Evolutionary conservation across 1,140 invertebrate genomes (phyloP).

Genomic region (Philopotamus ludificatus): DNA sequence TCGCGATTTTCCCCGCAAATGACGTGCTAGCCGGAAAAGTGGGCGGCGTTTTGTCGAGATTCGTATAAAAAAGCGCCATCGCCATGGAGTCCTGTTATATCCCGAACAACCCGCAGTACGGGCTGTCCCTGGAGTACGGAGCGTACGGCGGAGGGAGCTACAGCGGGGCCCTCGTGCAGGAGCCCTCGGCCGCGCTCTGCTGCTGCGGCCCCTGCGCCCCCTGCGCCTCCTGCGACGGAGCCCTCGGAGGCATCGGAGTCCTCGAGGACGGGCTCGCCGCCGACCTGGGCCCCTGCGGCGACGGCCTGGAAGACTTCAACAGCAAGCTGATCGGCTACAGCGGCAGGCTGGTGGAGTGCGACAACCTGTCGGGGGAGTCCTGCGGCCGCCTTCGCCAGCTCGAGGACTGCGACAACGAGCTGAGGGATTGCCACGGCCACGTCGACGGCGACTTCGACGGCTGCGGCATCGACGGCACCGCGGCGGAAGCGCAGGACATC

Average conservation of each 20-base stretch:
- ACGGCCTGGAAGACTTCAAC: conserved; percentile 18
- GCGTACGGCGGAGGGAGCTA: conserved; percentile 47
- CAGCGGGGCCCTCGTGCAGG: conserved; percentile 19
- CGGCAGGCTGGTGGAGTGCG: conserved; percentile 17
- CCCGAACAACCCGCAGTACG: conserved; percentile 56
- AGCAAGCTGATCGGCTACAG: conserved; percentile 27
- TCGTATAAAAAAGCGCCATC: conserved; percentile 34
- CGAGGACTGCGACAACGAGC: conserved; percentile 26
- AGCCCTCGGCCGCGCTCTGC: conserved; percentile 27
- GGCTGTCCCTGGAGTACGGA: conserved; percentile 48
- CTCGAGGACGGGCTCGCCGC: conserved; percentile 48
- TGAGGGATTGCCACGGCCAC: conserved; percentile 17
- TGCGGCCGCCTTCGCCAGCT: conserved; percentile 1
- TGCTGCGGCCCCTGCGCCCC: conserved; percentile 48
- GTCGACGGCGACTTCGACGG: conserved; percentile 16
- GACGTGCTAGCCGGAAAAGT: conserved; percentile 8
- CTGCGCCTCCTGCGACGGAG: conserved; percentile 45
- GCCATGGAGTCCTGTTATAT: conserved; percentile 55
- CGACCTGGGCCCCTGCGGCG: conserved; percentile 29
- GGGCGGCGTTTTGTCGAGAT: conserved; percentile 14
- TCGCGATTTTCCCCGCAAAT: conserved; percentile 14
- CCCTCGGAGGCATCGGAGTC: conserved; percentile 46
- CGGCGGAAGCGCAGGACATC: conserved; percentile 38
- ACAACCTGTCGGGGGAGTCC: neutral
- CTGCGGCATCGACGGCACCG: conserved; percentile 45